Conservation (phyloP, 2,113 vertebrate genomes). For the Clarias gariepinus region DNA sequence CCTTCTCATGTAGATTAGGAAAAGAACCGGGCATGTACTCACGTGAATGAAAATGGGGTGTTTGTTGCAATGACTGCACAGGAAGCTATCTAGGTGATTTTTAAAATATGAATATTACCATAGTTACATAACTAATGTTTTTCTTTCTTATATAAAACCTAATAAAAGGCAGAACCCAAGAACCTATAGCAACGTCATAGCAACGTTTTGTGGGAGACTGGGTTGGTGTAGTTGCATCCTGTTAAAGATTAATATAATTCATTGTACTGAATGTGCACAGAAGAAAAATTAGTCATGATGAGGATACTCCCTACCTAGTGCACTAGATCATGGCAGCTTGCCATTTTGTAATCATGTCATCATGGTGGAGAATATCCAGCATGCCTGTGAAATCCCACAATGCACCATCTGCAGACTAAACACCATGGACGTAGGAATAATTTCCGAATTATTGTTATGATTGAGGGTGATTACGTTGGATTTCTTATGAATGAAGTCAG, state of each 20-base stretch:
- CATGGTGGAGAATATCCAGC: slow-evolving; percentile 17
- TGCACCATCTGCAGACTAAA: slow-evolving; percentile 30
- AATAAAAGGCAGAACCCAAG: neutral
- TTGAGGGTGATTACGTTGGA: slow-evolving; percentile 2
- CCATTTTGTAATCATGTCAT: slow-evolving; percentile 27
- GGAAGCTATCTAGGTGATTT: neutral
- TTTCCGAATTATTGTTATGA: slow-evolving; percentile 24
- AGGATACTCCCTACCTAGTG: neutral
- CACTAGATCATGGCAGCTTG: slow-evolving; percentile 52
- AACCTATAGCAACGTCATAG: neutral
- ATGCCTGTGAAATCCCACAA: neutral
- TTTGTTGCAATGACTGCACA: neutral
- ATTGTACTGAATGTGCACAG: neutral
- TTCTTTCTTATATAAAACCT: neutral
- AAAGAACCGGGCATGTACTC: neutral
- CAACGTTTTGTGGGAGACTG: neutral
- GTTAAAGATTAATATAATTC: neutral
- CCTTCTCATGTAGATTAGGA: neutral
- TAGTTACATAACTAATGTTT: neutral
- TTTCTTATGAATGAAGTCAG: slow-evolving; percentile 20
- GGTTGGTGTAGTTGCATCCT: neutral
- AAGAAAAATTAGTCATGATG: neutral
- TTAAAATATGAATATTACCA: no score
- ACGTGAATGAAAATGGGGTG: neutral
- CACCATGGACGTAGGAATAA: slow-evolving; percentile 8